Conservation (phyloP, 2,888 invertebrate genomes). For the Sceliomorpha sp. region DNA sequence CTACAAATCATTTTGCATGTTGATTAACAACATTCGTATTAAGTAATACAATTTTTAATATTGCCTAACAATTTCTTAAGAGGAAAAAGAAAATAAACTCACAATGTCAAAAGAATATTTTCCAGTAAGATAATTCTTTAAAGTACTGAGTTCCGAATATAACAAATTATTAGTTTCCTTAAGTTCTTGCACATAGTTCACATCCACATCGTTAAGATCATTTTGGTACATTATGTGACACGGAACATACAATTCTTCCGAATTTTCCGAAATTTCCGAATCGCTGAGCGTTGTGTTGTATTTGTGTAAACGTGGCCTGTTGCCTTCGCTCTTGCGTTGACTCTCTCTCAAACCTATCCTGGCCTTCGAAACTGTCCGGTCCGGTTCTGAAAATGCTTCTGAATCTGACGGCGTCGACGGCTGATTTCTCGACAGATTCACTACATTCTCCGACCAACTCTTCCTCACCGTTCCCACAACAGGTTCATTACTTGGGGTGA, state of each 20-base stretch:
- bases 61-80: no score
- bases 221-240: constrained; percentile 68
- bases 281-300: constrained; percentile 71
- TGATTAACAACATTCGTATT: no score
- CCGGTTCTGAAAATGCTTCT: constrained; percentile 94
- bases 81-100: constrained; percentile 54
- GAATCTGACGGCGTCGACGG: constrained; percentile 84
- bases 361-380: constrained; percentile 89
- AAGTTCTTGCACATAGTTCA: constrained; percentile 66
- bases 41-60: no score
- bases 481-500: no score
- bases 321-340: constrained; percentile 60
- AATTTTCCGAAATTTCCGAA: constrained; percentile 76
- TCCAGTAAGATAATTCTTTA: constrained; percentile 65
- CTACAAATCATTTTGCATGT: no score
- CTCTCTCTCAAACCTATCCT: constrained; percentile 86
- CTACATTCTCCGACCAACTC: constrained; percentile 64
- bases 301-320: constrained; percentile 65
- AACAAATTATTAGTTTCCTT: constrained; percentile 70
- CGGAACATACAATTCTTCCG: constrained; percentile 70
- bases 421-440: constrained; percentile 58
- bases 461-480: constrained; percentile 55
- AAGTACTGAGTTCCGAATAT: constrained; percentile 64
- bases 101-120: constrained; percentile 63
- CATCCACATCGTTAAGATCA: constrained; percentile 67